Conservation (phyloP, 1,140 invertebrate species). For the Pectinophora gossypiella region DNA sequence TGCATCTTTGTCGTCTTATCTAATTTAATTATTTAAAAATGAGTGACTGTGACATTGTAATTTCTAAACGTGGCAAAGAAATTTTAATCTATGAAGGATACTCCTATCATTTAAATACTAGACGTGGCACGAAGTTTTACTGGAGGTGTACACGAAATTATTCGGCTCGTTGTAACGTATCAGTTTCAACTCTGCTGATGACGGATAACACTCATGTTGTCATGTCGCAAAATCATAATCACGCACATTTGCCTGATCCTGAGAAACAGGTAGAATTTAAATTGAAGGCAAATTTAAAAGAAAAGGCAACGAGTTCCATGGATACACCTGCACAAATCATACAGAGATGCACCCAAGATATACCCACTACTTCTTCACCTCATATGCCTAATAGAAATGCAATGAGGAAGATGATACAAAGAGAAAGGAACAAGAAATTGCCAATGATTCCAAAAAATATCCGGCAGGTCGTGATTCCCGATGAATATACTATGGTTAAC, state of each 20-base stretch:
- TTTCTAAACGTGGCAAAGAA: not conserved
- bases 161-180: not conserved
- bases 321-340: not conserved
- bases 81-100: not conserved
- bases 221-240: not conserved
- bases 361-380: not conserved
- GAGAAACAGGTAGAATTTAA: not conserved
- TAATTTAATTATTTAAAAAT: too few relatives aligned
- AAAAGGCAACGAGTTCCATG: not conserved
- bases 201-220: not conserved
- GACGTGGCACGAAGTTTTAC: not conserved
- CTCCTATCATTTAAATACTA: not conserved
- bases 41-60: not conserved
- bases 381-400: not conserved
- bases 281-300: not conserved
- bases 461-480: not conserved
- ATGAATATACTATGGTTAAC: not conserved
- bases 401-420: not conserved
- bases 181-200: not conserved
- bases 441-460: slow-evolving; percentile 1
- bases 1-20: too few relatives aligned
- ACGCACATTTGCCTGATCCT: not conserved
- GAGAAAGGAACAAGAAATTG: not conserved
- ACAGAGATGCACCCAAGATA: not conserved
- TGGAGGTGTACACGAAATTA: not conserved